These are phyloP conservation scores for Umimayanthus kanabou DNA, from an alignment of 92 coral and sea anemone species.

Conservation along the genomic window DNA sequence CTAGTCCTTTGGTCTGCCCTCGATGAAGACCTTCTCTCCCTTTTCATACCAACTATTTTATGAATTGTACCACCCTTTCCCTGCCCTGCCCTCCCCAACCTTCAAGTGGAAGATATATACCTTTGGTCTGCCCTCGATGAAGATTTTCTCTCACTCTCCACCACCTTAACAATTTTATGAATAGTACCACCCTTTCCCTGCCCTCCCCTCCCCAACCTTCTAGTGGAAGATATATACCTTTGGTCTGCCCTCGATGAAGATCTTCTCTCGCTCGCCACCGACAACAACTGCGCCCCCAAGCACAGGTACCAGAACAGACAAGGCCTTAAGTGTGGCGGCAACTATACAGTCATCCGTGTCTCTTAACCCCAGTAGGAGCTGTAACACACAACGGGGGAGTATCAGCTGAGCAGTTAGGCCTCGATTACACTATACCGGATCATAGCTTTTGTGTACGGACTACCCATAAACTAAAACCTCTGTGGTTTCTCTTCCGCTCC, in stretches of 20 bases:
- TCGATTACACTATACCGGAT: too few relatives aligned
- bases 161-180: constrained; percentile 60
- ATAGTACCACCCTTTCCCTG: too few relatives aligned
- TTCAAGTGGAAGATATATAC: constrained; percentile 35
- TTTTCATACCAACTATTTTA: constrained; percentile 80
- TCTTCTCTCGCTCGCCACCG: constrained; percentile 84
- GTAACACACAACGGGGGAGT: background rate
- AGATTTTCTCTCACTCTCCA: constrained; percentile 75
- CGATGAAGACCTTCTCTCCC: constrained; percentile 73
- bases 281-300: constrained; percentile 86
- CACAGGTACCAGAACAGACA: constrained; percentile 85
- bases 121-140: constrained; percentile 93
- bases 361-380: constrained; percentile 87
- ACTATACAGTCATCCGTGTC: constrained; percentile 90
- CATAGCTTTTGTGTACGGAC: too few relatives aligned
- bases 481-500: too few relatives aligned
- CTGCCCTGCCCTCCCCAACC: too few relatives aligned
- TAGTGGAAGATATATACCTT: constrained; percentile 54
- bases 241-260: constrained; percentile 90
- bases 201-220: background rate
- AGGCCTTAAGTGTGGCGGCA: constrained; percentile 85
- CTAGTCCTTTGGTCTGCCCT: constrained; percentile 97
- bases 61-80: too few relatives aligned
- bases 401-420: too few relatives aligned
- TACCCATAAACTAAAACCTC: too few relatives aligned